Evolutionary conservation across 2,113 vertebrate genomes (phyloP).

Genomic region (Rhipidura dahli): DNA sequence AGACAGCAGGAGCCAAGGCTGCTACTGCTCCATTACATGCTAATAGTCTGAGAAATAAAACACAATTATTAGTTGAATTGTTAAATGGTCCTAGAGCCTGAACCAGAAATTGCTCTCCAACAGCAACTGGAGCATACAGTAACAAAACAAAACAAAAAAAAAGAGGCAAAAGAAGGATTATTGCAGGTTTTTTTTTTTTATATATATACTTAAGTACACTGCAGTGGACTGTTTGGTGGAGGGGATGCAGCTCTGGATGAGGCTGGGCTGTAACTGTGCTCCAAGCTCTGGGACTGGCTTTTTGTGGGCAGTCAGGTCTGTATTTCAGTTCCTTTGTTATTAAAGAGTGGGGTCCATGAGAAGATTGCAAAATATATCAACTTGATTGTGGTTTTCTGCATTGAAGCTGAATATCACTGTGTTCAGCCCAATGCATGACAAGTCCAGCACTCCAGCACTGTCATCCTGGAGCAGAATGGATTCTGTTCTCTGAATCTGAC

Average conservation of each 20-base stretch:
- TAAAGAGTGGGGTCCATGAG: background rate
- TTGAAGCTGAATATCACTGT: background rate
- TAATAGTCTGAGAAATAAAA: slow-evolving; percentile 34
- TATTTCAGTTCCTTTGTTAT: background rate
- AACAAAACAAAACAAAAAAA: background rate
- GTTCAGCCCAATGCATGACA: background rate
- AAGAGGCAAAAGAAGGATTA: background rate
- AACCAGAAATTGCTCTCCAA: slow-evolving; percentile 15
- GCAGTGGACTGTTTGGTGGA: background rate
- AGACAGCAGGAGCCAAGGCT: background rate
- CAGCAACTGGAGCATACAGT: background rate
- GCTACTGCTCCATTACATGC: background rate
- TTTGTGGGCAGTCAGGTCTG: background rate
- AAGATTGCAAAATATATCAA: background rate
- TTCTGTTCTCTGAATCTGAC: background rate
- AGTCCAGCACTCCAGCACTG: background rate
- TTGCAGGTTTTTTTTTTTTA: background rate
- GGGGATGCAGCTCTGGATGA: background rate
- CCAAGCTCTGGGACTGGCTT: background rate
- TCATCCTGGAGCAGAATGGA: background rate
- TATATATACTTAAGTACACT: background rate
- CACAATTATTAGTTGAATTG: slow-evolving; percentile 31
- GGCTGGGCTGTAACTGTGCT: background rate
- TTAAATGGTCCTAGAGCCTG: slow-evolving; percentile 45
- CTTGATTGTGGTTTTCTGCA: background rate